Evolutionary conservation across 2,113 vertebrate species (phyloP).

Genomic region (Nibea albiflora): DNA sequence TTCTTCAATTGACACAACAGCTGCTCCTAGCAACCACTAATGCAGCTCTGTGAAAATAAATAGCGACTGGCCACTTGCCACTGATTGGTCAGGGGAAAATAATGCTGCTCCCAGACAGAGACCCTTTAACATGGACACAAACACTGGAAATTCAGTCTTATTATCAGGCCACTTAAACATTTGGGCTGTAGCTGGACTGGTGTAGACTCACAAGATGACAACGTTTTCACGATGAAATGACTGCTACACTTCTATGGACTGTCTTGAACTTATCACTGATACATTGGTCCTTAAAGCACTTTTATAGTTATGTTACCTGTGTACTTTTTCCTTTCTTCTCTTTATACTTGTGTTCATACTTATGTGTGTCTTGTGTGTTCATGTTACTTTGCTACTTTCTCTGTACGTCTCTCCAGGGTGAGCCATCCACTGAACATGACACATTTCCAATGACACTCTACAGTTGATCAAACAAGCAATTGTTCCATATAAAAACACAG

Average conservation of each 20-base stretch:
- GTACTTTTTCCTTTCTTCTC: not conserved
- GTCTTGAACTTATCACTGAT: slow-evolving; percentile 16
- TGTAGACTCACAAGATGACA: slow-evolving; percentile 23
- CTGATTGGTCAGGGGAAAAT: not conserved
- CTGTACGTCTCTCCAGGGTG: not conserved
- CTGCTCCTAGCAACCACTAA: not conserved
- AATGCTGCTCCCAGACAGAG: not conserved
- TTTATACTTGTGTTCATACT: slow-evolving; percentile 5
- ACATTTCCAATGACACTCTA: not conserved
- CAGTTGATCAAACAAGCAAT: slow-evolving; percentile 29
- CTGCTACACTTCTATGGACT: not conserved
- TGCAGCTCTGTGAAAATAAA: not conserved
- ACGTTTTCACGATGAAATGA: not conserved
- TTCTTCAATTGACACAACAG: not conserved
- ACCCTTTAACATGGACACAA: not conserved
- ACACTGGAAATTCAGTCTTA: not conserved
- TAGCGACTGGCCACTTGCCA: not conserved
- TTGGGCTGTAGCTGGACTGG: not conserved
- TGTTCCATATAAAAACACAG: slow-evolving; percentile 6
- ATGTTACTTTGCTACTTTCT: not conserved
- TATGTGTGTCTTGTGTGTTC: too few species aligned
- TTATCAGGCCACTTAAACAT: not conserved
- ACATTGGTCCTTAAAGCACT: slow-evolving; percentile 40
- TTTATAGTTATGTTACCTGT: slow-evolving; percentile 37
- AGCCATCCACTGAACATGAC: not conserved